phyloP scores from a whole-genome alignment of 2,113 vertebrate genomes.

The Pollachius pollachius region DNA sequence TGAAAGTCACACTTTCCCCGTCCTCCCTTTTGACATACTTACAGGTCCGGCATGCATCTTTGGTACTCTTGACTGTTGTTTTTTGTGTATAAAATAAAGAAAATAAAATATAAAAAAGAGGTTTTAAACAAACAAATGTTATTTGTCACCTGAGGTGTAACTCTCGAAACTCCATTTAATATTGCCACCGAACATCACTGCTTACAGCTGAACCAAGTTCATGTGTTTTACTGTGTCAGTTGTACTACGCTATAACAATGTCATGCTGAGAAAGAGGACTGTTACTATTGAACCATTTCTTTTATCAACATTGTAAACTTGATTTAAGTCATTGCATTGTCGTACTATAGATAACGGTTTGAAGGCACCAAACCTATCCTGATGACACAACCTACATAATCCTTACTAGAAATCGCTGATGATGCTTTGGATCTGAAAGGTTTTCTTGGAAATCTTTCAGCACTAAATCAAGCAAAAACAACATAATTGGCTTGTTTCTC shows the following conservation, averaged over 20 bases:
- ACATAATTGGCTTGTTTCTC: too few relatives aligned
- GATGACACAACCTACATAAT: neutral
- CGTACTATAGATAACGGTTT: neutral
- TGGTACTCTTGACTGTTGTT: constrained; percentile 80
- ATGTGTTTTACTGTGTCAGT: constrained; percentile 50
- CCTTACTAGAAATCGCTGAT: neutral
- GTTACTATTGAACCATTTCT: constrained; percentile 15
- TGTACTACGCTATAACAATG: constrained; percentile 42
- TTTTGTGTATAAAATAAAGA: constrained; percentile 70
- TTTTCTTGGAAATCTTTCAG: neutral
- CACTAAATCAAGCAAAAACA: too few relatives aligned
- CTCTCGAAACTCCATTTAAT: constrained; percentile 68
- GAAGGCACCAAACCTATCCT: neutral
- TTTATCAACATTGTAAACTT: constrained; percentile 2
- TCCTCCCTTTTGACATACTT: constrained; percentile 65
- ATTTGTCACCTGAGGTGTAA: constrained; percentile 75
- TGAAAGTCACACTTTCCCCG: constrained; percentile 20
- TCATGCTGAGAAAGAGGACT: constrained; percentile 61
- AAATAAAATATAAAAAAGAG: constrained; percentile 52
- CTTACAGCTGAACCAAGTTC: constrained; percentile 61
- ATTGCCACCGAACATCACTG: constrained; percentile 59
- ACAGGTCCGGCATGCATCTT: constrained; percentile 78
- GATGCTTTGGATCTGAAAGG: neutral
- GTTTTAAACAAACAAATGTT: constrained; percentile 68
- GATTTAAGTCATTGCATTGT: neutral